A percentile compares a stretch with the other conserved stretches of the same genome.
These are phyloP conservation scores for Euura lappo DNA, from an alignment of 1,140 invertebrate genomes.

Conservation along the genomic window DNA sequence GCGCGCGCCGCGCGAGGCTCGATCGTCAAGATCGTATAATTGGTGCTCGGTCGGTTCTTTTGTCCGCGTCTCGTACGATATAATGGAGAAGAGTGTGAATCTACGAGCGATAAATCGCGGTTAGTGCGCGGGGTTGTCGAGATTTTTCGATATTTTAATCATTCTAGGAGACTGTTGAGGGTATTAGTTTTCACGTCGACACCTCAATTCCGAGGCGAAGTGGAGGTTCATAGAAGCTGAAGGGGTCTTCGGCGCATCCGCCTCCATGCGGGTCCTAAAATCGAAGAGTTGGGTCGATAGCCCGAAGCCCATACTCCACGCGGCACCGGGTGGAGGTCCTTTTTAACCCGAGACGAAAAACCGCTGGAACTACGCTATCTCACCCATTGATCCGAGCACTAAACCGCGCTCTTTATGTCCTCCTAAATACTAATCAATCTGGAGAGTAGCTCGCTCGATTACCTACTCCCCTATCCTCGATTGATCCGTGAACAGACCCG, in stretches of 20 bases:
- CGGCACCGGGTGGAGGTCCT: no score
- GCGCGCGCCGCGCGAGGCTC: no score
- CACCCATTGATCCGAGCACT: neutral
- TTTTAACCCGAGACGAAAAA: no score
- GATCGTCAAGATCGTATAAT: no score
- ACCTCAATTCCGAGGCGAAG: neutral
- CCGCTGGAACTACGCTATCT: neutral
- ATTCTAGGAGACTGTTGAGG: neutral
- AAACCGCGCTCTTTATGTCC: constrained; percentile 5
- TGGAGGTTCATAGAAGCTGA: neutral
- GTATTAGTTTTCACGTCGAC: neutral
- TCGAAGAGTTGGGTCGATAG: neutral
- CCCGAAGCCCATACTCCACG: no score
- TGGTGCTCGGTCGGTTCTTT: no score
- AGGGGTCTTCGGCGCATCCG: neutral
- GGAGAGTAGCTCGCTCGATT: no score
- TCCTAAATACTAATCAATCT: neutral
- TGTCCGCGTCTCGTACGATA: neutral
- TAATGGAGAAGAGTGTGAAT: neutral
- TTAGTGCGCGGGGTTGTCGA: neutral
- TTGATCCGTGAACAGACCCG: no score
- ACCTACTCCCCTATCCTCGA: no score
- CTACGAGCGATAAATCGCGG: neutral
- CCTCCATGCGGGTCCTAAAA: neutral
- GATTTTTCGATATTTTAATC: neutral